Conservation (phyloP, 2,888 invertebrate species). For the Tetranychus truncatus region DNA sequence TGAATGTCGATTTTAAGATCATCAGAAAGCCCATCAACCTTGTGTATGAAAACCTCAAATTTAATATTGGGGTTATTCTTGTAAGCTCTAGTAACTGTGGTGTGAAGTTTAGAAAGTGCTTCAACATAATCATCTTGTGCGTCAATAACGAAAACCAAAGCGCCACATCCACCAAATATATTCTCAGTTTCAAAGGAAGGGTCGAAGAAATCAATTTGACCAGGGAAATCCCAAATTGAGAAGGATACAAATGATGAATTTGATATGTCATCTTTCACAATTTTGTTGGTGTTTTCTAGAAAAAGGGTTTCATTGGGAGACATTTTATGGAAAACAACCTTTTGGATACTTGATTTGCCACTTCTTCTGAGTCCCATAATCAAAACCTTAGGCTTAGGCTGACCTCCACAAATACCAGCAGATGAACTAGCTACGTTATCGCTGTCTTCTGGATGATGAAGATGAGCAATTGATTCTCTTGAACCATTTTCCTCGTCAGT, state of each 20-base stretch:
- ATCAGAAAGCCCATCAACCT: slow-evolving; percentile 95
- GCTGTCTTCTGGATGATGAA: background rate
- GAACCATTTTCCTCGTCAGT: background rate
- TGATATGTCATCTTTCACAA: slow-evolving; percentile 87
- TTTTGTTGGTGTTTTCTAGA: slow-evolving; percentile 92
- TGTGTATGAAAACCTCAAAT: slow-evolving; percentile 95
- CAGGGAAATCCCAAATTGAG: slow-evolving; percentile 99
- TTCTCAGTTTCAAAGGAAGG: slow-evolving; percentile 74
- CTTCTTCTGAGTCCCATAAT: slow-evolving; percentile 88
- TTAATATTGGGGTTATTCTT: slow-evolving; percentile 88
- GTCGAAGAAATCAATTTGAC: slow-evolving; percentile 93
- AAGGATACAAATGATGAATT: slow-evolving; percentile 96
- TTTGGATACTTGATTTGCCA: slow-evolving; percentile 96
- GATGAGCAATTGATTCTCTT: background rate
- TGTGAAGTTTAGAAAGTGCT: slow-evolving; percentile 73
- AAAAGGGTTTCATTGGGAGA: slow-evolving; percentile 98
- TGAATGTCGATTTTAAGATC: slow-evolving; percentile 99
- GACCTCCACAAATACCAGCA: slow-evolving; percentile 6
- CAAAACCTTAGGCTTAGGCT: slow-evolving; percentile 53
- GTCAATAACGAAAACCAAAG: slow-evolving; percentile 95
- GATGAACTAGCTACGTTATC: background rate
- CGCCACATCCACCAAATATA: slow-evolving; percentile 92
- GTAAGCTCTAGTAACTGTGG: slow-evolving; percentile 82
- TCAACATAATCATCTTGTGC: slow-evolving; percentile 88
- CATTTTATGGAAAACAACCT: slow-evolving; percentile 99